A percentile compares a stretch with the other conserved stretches of the same genome.
Conservation (phyloP, 2,797 vertebrate genomes). For the Aphelocoma californica region DNA sequence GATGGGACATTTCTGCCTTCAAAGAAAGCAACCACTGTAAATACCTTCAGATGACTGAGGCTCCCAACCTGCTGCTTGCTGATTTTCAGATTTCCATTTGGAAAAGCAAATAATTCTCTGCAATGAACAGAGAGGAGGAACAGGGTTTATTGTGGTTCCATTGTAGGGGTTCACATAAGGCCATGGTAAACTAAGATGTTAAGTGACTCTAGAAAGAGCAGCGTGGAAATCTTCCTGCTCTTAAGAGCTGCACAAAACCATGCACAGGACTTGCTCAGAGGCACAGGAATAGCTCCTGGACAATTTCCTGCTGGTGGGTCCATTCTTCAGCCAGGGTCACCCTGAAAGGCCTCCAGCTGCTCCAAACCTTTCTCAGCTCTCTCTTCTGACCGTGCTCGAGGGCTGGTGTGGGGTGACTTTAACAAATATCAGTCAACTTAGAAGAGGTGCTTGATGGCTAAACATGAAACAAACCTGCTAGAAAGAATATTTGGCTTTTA, state of each 20-base stretch:
- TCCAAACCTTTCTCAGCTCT: not conserved
- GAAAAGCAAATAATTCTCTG: not conserved
- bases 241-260: not conserved
- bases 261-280: not conserved
- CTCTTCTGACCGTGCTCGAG: not conserved
- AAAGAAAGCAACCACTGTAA: slow-evolving; percentile 20
- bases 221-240: not conserved
- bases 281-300: not conserved
- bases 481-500: not conserved
- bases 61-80: not conserved
- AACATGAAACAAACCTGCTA: not conserved
- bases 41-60: not conserved
- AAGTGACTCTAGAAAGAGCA: not conserved
- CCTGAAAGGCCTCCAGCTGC: not conserved
- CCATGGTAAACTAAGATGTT: not conserved
- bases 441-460: not conserved
- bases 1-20: slow-evolving; percentile 29
- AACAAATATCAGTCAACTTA: not conserved
- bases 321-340: not conserved
- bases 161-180: not conserved
- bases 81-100: not conserved
- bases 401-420: not conserved
- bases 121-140: not conserved
- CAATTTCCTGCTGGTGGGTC: not conserved
- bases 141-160: not conserved